These are phyloP conservation scores for Andrena chrysosceles DNA, from an alignment of 2,888 invertebrate species.

Conservation along the genomic window DNA sequence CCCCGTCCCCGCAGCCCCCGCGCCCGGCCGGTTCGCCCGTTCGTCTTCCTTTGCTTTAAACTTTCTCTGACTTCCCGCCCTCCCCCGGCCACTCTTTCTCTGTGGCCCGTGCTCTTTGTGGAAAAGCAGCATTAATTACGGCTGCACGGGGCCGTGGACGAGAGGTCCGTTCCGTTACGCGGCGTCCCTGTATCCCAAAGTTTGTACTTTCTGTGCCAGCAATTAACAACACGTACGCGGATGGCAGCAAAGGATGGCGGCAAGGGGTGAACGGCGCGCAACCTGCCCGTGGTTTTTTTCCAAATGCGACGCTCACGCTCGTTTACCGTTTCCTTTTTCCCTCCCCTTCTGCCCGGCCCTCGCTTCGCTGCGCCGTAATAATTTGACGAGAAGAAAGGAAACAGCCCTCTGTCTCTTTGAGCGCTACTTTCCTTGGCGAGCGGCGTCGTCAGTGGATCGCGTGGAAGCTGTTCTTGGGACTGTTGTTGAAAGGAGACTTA, in stretches of 20 bases:
- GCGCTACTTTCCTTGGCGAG: not conserved
- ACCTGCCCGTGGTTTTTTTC: conserved; percentile 22
- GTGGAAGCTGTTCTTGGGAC: not conserved
- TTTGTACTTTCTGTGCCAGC: conserved; percentile 64
- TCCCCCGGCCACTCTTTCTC: conserved; percentile 19
- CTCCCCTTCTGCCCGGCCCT: not conserved
- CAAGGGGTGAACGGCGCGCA: not conserved
- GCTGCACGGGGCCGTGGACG: conserved; percentile 47
- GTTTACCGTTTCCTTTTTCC: conserved; percentile 36
- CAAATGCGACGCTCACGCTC: conserved; percentile 40
- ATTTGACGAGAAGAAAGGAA: conserved; percentile 55
- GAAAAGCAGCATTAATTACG: conserved; percentile 71
- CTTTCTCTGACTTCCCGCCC: conserved; percentile 40
- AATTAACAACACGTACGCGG: conserved; percentile 66
- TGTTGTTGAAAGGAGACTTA: not conserved
- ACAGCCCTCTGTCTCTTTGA: conserved; percentile 24
- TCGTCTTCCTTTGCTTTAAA: conserved; percentile 42
- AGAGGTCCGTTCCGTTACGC: conserved; percentile 45
- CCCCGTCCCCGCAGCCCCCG: not conserved
- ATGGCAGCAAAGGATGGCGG: conserved; percentile 23
- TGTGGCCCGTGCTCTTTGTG: conserved; percentile 42
- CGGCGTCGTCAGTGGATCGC: not conserved
- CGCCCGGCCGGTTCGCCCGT: not conserved
- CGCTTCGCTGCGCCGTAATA: conserved; percentile 53
- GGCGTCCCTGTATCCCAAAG: conserved; percentile 55